Base-by-base conservation (phyloP, 2,888 invertebrate genomes). In the Eretmocerus hayati region DNA sequence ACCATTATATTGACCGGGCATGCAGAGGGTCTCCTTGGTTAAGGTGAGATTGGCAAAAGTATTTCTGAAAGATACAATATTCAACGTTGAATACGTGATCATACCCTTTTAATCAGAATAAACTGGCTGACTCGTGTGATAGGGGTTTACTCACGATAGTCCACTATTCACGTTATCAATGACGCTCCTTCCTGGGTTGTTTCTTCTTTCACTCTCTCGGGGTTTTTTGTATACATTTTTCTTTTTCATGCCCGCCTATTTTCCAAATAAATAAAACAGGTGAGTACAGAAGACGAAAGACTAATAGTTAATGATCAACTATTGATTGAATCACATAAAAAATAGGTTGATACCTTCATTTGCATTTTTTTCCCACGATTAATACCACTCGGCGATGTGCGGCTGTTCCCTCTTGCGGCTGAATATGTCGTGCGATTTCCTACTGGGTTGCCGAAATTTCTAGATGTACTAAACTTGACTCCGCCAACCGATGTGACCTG, bases 401-500 rank as follows among this genome's bases (percentile, higher is more conserved):
- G 62, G 45, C 60, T 61, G 40, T 59, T 64, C 13, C 50, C 52
- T 33, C 65, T 66, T 13, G 67, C 65, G 0, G 63, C 59, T 32
- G 64, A 67, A 50, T 67, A 69, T 15, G 65, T 61, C n/a, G 68
- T 63, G n/a, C 67, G 60, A 31, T 59, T 61, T 16, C 37, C 41
- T 20, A 66, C 50, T 4, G 65, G 61, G 48, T 61, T 59, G n/a
- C n/a, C n/a, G 49, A 64, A 64, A 22, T 62, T 62, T 48, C 68
- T 62, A 21, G 65, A 60, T 46, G 67, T 57, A 46, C 60, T 60
- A 43, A 66, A 69, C 46, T 71, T 72, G 26, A 66, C 47, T 33
- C 69, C 71, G 21, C 72, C 72, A 20, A 72, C 67, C n/a, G 72
- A 72, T 16, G 72, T 72, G 16, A 72, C 69, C 72, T 72, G 52